Base-by-base conservation (phyloP, 2,113 vertebrate genomes). In the Monopterus albus region DNA sequence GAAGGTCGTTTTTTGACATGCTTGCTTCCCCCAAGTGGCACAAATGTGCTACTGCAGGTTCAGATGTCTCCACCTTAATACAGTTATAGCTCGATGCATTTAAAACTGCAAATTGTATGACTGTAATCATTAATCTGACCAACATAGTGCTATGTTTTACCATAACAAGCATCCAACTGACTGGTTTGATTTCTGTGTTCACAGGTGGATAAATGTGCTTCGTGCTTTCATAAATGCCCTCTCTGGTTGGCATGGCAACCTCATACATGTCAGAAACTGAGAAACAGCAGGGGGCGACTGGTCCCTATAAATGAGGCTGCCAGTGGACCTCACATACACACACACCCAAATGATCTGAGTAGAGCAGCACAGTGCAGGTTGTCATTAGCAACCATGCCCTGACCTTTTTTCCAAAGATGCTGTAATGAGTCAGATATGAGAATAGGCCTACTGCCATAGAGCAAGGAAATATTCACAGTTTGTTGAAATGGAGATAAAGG, bases 201-300 rank as follows among this genome's bases (percentile, higher is more conserved):
- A 68, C 78, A 83, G 63, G 72, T 79, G 49, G 79, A 77, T 60
- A 75, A 75, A 75, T 87, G 58, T 79, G 75, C 67, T 45, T 61
- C 40, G 62, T 66, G 51, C 56, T 52, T 75, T 70, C 61, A 84
- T 36, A 81, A 77, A 76, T 38, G 73, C 40, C 61, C 55, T 36
- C 45, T 36, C 46, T 6, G 5, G 87, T 87, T 80, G 81, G 40
- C 87, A 88, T 88, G 70, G 79, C 65, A 77, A 89, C 85, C 55
- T 29, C 63, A 33, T 36, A 33, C 38, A 33, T 46, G 64, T 39
- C 51, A 31, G 60, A 17, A 64, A 72, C 35, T 59, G 45, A 45
- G 28, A 65, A 82, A 91, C 91, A 88, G 89, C 82, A 92, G 91
- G 89, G 89, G 91, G 88, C 91, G 87, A 87, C 89, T 88, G 75